Evolutionary conservation across 1,140 invertebrate species (phyloP).

Genomic region (Neomicropteryx cornuta): DNA sequence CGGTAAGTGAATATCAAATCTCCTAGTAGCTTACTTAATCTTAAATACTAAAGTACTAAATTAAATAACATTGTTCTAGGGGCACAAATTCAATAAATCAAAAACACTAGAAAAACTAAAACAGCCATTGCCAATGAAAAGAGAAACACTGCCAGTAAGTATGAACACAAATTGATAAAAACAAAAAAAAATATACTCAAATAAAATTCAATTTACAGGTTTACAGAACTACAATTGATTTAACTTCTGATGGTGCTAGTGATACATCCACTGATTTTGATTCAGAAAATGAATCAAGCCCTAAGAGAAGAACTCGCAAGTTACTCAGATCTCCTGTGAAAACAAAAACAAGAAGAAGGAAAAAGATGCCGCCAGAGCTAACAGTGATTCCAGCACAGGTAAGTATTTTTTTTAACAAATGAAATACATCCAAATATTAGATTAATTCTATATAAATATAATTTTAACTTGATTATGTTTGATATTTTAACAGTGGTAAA

Average conservation of each 20-base stretch:
- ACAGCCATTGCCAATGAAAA: constrained; percentile 6
- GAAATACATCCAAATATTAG: background rate
- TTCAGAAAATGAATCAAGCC: constrained; percentile 32
- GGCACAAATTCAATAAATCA: constrained; percentile 26
- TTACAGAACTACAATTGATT: constrained; percentile 37
- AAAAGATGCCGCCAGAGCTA: constrained; percentile 44
- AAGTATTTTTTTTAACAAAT: constrained; percentile 6
- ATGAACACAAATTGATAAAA: background rate
- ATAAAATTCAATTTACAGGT: constrained; percentile 22
- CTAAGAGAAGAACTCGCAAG: constrained; percentile 32
- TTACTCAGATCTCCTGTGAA: constrained; percentile 25
- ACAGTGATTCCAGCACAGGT: constrained; percentile 40
- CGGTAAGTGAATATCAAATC: constrained; percentile 11
- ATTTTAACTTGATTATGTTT: too few species aligned
- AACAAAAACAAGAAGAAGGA: constrained; percentile 31
- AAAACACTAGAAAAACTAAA: constrained; percentile 30
- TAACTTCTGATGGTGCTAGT: constrained; percentile 35
- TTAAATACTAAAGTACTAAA: background rate
- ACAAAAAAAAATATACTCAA: background rate
- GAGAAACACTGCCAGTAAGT: constrained; percentile 14
- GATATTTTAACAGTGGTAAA: background rate
- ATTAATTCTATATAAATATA: too few species aligned
- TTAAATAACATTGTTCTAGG: background rate
- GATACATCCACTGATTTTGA: constrained; percentile 34
- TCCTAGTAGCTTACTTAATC: background rate